Conservation (phyloP, 1,140 invertebrate genomes). For the Neodiprion fabricii region DNA sequence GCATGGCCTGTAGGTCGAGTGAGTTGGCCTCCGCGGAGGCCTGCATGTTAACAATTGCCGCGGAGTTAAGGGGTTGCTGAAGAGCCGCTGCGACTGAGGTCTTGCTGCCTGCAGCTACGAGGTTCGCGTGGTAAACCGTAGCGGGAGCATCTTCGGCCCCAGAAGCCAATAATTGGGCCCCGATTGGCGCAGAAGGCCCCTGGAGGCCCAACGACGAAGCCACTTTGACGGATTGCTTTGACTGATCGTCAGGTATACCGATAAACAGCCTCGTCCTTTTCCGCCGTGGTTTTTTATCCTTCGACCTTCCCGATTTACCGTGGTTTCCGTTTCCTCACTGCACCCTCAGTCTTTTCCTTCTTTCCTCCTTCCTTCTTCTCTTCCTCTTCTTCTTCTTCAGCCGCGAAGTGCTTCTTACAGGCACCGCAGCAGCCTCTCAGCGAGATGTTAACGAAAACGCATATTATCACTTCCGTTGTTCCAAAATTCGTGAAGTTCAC, state of each 20-base stretch:
- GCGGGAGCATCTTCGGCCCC: constrained; percentile 52
- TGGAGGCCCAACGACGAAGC: constrained; percentile 63
- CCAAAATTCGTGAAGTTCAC: no score
- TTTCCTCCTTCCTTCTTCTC: constrained; percentile 29
- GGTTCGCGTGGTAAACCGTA: constrained; percentile 58
- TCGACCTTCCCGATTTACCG: no score
- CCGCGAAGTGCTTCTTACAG: constrained; percentile 5
- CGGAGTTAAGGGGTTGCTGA: constrained; percentile 56
- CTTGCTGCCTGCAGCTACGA: constrained; percentile 57
- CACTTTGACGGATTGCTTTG: constrained; percentile 60
- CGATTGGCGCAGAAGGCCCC: constrained; percentile 60
- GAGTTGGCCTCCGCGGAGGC: constrained; percentile 69
- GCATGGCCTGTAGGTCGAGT: constrained; percentile 80
- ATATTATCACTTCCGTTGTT: no score
- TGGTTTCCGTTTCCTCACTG: no score
- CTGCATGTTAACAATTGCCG: constrained; percentile 77
- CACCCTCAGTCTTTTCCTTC: constrained; percentile 10
- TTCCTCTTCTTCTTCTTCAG: constrained; percentile 24
- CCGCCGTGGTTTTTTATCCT: constrained; percentile 19
- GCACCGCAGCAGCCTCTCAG: no score
- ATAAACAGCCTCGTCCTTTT: constrained; percentile 41
- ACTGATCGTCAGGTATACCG: constrained; percentile 50
- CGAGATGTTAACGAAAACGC: no score
- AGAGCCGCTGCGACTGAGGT: constrained; percentile 54
- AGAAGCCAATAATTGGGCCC: constrained; percentile 59